Percentiles rank a stretch among this genome's conserved stretches.
These are phyloP conservation scores for Erinaceus europaeus DNA, from an alignment of 2,113 vertebrate genomes.

Conservation along the genomic window DNA sequence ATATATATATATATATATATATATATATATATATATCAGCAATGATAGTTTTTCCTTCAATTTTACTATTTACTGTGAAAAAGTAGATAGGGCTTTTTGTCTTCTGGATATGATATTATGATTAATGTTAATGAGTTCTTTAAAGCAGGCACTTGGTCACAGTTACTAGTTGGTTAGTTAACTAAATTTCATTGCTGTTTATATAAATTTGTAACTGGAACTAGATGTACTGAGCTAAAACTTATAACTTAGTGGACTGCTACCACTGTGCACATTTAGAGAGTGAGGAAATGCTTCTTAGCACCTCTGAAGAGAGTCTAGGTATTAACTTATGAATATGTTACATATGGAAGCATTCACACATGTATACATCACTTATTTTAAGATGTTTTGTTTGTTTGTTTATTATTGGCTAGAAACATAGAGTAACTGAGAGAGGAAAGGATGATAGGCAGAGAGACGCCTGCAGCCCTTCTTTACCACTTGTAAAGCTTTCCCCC, in stretches of 20 bases:
- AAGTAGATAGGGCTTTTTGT: background rate
- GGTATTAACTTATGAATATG: background rate
- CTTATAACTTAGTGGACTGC: background rate
- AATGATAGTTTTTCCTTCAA: too few relatives aligned
- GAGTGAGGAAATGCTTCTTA: background rate
- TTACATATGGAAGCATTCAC: background rate
- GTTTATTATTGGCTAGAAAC: too few relatives aligned
- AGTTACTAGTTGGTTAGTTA: background rate
- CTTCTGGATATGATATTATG: background rate
- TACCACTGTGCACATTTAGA: background rate
- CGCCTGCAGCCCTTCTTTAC: too few relatives aligned
- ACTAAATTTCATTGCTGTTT: background rate
- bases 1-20: too few relatives aligned
- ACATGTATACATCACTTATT: too few relatives aligned
- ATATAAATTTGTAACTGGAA: background rate
- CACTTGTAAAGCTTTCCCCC: too few relatives aligned
- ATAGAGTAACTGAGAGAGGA: too few relatives aligned
- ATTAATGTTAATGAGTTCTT: background rate
- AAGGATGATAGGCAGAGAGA: too few relatives aligned
- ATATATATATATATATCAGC: too few relatives aligned
- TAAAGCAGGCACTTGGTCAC: background rate
- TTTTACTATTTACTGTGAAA: too few relatives aligned
- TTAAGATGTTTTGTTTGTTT: too few relatives aligned
- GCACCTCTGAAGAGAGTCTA: background rate
- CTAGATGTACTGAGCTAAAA: background rate